Percentiles rank a stretch among this genome's conserved stretches.
Evolutionary conservation across 2,113 vertebrate species (phyloP).

Genomic region (Syngnathus scovelli): DNA sequence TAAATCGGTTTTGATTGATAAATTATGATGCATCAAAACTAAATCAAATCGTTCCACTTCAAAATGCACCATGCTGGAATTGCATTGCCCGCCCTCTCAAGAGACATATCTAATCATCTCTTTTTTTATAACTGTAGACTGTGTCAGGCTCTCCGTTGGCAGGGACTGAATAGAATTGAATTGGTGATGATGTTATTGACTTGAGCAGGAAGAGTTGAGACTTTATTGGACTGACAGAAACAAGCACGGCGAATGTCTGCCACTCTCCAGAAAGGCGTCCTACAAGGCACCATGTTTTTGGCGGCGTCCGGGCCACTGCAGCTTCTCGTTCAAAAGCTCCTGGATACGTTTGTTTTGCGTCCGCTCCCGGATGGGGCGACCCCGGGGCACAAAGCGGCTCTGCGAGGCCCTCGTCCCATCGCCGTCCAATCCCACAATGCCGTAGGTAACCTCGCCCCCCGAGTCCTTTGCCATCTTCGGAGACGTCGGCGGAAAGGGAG

Average conservation of each 20-base stretch:
- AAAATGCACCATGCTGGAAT: no score
- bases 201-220: not conserved
- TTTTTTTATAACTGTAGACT: no score
- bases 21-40: no score
- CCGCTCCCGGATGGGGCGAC: slow-evolving; percentile 71
- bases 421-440: slow-evolving; percentile 68
- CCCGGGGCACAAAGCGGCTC: slow-evolving; percentile 75
- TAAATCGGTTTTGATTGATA: no score
- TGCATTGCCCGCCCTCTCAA: no score
- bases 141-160: not conserved
- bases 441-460: slow-evolving; percentile 75
- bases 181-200: not conserved
- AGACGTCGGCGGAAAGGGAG: slow-evolving; percentile 19
- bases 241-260: not conserved
- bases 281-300: slow-evolving; percentile 5
- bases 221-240: not conserved
- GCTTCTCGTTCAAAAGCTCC: slow-evolving; percentile 84
- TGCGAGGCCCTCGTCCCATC: slow-evolving; percentile 58
- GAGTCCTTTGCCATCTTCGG: slow-evolving; percentile 77
- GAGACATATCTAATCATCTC: no score
- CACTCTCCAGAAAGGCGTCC: not conserved
- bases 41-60: no score
- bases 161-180: not conserved
- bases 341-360: slow-evolving; percentile 92
- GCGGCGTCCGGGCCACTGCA: slow-evolving; percentile 43